Percentiles rank a stretch among this genome's conserved stretches.
Conservation (phyloP, 2,113 vertebrate genomes). For the Melanerpes aurifrons region DNA sequence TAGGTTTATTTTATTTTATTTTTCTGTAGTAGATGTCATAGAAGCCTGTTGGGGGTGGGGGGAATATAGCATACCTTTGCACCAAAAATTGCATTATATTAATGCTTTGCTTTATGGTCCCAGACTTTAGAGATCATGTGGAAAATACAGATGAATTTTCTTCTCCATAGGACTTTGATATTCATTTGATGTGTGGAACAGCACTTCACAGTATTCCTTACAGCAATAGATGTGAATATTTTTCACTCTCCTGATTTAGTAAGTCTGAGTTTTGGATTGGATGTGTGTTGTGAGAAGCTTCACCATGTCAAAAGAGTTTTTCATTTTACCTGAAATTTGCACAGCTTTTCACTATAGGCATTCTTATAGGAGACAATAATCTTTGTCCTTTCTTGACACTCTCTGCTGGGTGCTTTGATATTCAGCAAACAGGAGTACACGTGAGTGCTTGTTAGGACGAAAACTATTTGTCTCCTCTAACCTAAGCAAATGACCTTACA, state of each 20-base stretch:
- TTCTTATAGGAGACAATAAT: background rate
- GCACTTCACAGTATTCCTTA: background rate
- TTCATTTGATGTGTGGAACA: background rate
- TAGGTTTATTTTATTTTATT: background rate
- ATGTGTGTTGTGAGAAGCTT: background rate
- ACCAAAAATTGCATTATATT: background rate
- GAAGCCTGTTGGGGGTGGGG: background rate
- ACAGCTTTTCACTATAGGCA: background rate
- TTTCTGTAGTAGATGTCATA: background rate
- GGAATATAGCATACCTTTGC: background rate
- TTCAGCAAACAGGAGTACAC: background rate
- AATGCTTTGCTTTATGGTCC: background rate
- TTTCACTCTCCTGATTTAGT: background rate
- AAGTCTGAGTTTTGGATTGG: background rate
- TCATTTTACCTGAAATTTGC: background rate
- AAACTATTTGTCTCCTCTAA: background rate
- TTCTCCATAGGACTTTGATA: background rate
- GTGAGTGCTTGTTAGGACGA: background rate
- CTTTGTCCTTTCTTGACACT: background rate
- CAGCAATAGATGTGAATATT: background rate
- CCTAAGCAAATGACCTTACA: conserved; percentile 3
- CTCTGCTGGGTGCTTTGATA: background rate
- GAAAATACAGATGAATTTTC: background rate
- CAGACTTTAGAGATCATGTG: background rate
- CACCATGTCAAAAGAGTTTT: background rate